Evolutionary conservation across 2,113 vertebrate genomes (phyloP).

Genomic region (Ictalurus furcatus): DNA sequence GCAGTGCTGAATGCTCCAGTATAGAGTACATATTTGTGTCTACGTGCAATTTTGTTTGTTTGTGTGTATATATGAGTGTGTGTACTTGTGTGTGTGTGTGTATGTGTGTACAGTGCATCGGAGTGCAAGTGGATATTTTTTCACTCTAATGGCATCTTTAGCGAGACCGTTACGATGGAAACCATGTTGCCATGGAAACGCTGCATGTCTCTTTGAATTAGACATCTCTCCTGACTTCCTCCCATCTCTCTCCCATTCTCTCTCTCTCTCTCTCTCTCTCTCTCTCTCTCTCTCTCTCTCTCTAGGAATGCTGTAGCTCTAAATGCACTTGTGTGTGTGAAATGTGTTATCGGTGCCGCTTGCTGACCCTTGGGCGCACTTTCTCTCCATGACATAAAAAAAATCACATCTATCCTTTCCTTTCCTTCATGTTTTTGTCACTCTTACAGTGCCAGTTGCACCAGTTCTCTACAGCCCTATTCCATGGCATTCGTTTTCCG

Average conservation of each 20-base stretch:
- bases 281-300: slow-evolving; percentile 58
- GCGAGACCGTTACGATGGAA: slow-evolving; percentile 73
- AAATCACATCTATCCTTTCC: background rate
- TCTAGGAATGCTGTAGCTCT: slow-evolving; percentile 44
- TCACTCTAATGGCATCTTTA: slow-evolving; percentile 79
- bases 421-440: slow-evolving; percentile 9
- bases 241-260: slow-evolving; percentile 47
- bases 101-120: slow-evolving; percentile 58
- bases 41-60: slow-evolving; percentile 32
- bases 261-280: slow-evolving; percentile 50
- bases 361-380: slow-evolving; percentile 19
- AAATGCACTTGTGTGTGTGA: slow-evolving; percentile 26
- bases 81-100: slow-evolving; percentile 44
- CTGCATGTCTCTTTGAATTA: slow-evolving; percentile 79
- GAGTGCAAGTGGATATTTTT: slow-evolving; percentile 71
- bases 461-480: background rate
- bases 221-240: slow-evolving; percentile 69
- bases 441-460: background rate
- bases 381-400: background rate
- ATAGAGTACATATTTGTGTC: slow-evolving; percentile 38
- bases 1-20: slow-evolving; percentile 1
- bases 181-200: slow-evolving; percentile 82
- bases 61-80: slow-evolving; percentile 46
- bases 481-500: background rate
- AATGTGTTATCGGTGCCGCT: slow-evolving; percentile 17